These are phyloP conservation scores for Saxidomus purpurata DNA, from an alignment of 1,140 invertebrate species.

Conservation along the genomic window DNA sequence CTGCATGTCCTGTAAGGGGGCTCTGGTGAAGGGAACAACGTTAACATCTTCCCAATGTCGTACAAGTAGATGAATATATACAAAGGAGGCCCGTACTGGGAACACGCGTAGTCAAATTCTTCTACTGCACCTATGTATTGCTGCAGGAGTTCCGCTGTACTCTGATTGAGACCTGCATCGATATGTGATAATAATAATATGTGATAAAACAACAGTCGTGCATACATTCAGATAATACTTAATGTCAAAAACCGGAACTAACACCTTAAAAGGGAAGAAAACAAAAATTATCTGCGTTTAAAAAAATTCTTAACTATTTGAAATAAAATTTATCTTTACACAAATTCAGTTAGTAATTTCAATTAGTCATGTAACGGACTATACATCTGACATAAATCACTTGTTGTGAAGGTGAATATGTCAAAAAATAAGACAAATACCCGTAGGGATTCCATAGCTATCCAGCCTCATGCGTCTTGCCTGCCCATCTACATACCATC, in stretches of 20 bases:
- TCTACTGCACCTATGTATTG: constrained; percentile 35
- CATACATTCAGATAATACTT: too few species aligned
- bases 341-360: too few species aligned
- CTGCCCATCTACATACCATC: constrained; percentile 61
- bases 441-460: constrained; percentile 59
- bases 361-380: too few species aligned
- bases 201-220: too few species aligned
- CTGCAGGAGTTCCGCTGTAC: constrained; percentile 38
- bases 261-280: too few species aligned
- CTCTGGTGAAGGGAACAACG: constrained; percentile 42
- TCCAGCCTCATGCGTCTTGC: constrained; percentile 47
- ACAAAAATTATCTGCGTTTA: too few species aligned
- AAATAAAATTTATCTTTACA: too few species aligned
- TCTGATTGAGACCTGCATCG: constrained; percentile 49
- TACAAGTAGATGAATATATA: constrained; percentile 63
- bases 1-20: constrained; percentile 57
- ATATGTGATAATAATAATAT: background rate
- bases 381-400: too few species aligned
- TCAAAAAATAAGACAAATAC: background rate
- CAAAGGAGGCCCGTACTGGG: constrained; percentile 51
- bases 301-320: too few species aligned
- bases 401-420: too few species aligned
- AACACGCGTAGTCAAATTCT: constrained; percentile 53
- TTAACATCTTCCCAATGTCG: constrained; percentile 39
- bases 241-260: too few species aligned